phyloP scores from a whole-genome alignment of 2,888 invertebrate genomes.

The Diaperis boleti region DNA sequence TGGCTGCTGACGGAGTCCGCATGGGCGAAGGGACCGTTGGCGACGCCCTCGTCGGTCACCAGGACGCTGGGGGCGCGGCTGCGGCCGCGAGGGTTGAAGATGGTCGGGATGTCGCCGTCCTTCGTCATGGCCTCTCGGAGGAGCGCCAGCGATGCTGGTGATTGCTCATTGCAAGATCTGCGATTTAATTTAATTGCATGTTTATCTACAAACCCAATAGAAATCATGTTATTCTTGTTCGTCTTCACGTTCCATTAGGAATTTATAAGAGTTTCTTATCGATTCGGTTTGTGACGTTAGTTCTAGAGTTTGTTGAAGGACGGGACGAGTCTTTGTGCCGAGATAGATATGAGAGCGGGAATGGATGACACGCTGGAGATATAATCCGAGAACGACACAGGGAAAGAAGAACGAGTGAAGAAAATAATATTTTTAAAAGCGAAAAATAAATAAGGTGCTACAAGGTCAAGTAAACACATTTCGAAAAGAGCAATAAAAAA shows the following conservation, averaged over 20 bases:
- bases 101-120: conserved; percentile 83
- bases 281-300: too few species aligned
- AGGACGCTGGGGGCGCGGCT: conserved; percentile 63
- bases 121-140: conserved; percentile 69
- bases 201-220: too few species aligned
- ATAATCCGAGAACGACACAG: too few species aligned
- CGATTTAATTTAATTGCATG: too few species aligned
- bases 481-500: too few species aligned
- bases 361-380: too few species aligned
- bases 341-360: neutral
- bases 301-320: neutral
- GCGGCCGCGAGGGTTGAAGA: conserved; percentile 76
- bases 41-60: conserved; percentile 62
- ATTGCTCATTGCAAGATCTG: too few species aligned
- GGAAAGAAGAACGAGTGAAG: neutral
- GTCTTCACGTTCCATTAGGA: conserved; percentile 7
- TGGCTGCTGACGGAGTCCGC: conserved; percentile 62
- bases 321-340: neutral
- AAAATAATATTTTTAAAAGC: too few species aligned
- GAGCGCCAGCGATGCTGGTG: conserved; percentile 12
- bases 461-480: too few species aligned
- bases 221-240: neutral
- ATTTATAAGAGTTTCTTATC: conserved; percentile 21
- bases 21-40: conserved; percentile 62
- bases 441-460: too few species aligned